Evolutionary conservation across 2,888 invertebrate species (phyloP), one percentile per base, ranked within the genome.

Genomic region (Apamea epomidion): DNA sequence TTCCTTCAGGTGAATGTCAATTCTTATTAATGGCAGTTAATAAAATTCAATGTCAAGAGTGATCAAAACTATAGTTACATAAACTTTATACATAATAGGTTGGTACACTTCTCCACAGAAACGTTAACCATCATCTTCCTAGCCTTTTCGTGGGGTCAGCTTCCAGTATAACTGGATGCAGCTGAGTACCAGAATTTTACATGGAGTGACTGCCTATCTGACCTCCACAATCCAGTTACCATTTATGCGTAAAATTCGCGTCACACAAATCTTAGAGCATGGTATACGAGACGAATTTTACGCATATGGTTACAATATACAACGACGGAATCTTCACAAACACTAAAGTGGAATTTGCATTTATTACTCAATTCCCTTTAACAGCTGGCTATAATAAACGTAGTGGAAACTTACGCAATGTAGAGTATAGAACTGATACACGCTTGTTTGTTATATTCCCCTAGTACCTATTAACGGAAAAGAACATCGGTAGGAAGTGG

Each of bases 381-480:
- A 54, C 67, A 69, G 45, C 48, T 83, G 45, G 16, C 51, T 54
- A 0, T 62, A 68, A 68, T 75, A 45, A 76, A 83, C 65, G 18
- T 32, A 65, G 60, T 74, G 87, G 71, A 83, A 83, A 76, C 21
- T 71, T 83, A 87, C 71, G 29, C 67, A 64, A 87, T 60, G 64
- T 32, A 72, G 45, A 67, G 69, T n/a, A 82, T 62, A 58, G 0
- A 64, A 73, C 21, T 65, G 73, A 65, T 45, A 70, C 21, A 51
- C 29, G n/a, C 65, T 32, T 71, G 62, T 76, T 74, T 64, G 37
- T 79, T 87, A 83, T 76, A 65, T 14, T 76, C 14, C 42, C 58
- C 79, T 86, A 45, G 77, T 84, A 86, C 73, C n/a, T 74, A 71
- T 42, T 42, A 10, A 48, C 73, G 14, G 70, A 7, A 67, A 51